A percentile compares a stretch with the other conserved stretches of the same genome.
Evolutionary conservation across 2,113 vertebrate species (phyloP).

Genomic region (Oophaga pumilio): DNA sequence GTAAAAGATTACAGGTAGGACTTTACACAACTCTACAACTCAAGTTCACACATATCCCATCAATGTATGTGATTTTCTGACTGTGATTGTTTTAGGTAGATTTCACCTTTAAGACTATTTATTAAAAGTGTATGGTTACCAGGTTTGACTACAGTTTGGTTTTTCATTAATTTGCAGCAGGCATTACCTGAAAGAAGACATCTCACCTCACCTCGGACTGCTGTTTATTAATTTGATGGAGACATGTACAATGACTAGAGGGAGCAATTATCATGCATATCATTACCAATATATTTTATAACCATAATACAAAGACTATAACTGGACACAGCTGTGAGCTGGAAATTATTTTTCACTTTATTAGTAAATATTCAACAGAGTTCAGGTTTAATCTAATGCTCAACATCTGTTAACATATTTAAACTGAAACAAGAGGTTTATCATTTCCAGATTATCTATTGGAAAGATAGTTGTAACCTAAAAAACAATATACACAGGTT

Average conservation of each 20-base stretch:
- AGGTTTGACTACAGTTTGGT: background rate
- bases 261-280: conserved; percentile 9
- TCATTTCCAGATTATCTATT: background rate
- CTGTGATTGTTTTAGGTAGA: too few species aligned
- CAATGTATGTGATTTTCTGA: too few species aligned
- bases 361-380: conserved; percentile 18
- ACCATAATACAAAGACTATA: background rate
- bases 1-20: too few species aligned
- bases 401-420: conserved; percentile 47
- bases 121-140: background rate
- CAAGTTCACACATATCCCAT: too few species aligned
- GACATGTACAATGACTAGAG: background rate
- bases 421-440: conserved; percentile 50
- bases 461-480: conserved; percentile 42
- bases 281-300: background rate
- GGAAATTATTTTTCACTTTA: conserved; percentile 22
- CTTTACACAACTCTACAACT: too few species aligned
- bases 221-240: background rate
- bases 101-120: background rate
- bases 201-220: background rate
- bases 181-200: background rate
- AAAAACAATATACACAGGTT: conserved; percentile 17
- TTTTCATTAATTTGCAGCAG: background rate
- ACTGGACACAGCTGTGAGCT: background rate
- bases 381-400: conserved; percentile 10